A percentile compares a stretch with the other conserved stretches of the same genome.
phyloP scores from a whole-genome alignment of 1,140 invertebrate genomes.

The Helicoverpa armigera region DNA sequence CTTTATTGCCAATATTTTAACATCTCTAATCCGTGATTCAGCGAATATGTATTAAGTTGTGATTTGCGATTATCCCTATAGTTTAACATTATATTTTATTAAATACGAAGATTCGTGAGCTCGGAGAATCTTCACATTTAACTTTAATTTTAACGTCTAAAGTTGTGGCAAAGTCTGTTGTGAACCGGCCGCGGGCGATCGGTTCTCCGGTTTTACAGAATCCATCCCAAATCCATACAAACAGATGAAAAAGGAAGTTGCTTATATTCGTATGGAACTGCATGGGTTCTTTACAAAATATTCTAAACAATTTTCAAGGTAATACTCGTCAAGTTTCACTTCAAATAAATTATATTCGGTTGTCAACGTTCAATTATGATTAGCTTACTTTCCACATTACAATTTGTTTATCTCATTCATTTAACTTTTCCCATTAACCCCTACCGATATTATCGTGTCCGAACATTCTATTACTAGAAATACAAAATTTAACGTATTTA shows the following conservation, averaged over 20 bases:
- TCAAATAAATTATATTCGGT: constrained; percentile 57
- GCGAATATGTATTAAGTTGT: constrained; percentile 84
- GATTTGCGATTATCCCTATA: constrained; percentile 84
- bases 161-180: constrained; percentile 67
- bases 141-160: constrained; percentile 67
- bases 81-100: constrained; percentile 73
- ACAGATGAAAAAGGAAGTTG: constrained; percentile 83
- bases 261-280: constrained; percentile 78
- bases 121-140: constrained; percentile 81
- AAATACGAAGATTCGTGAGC: constrained; percentile 82
- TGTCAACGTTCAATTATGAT: constrained; percentile 68
- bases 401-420: constrained; percentile 66
- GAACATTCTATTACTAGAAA: constrained; percentile 85
- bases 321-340: constrained; percentile 38
- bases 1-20: constrained; percentile 81
- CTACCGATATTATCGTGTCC: constrained; percentile 78
- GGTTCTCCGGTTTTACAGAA: constrained; percentile 67
- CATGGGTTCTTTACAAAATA: constrained; percentile 71
- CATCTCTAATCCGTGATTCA: constrained; percentile 72
- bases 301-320: constrained; percentile 48
- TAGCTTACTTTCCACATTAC: constrained; percentile 67
- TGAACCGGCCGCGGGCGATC: constrained; percentile 58
- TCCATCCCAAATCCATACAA: constrained; percentile 82
- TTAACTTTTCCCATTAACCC: constrained; percentile 66
- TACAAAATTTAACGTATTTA: constrained; percentile 87